Evolutionary conservation across 2,888 invertebrate species (phyloP), one percentile per base, ranked within the genome.

Genomic region (Stenodema calcarata): DNA sequence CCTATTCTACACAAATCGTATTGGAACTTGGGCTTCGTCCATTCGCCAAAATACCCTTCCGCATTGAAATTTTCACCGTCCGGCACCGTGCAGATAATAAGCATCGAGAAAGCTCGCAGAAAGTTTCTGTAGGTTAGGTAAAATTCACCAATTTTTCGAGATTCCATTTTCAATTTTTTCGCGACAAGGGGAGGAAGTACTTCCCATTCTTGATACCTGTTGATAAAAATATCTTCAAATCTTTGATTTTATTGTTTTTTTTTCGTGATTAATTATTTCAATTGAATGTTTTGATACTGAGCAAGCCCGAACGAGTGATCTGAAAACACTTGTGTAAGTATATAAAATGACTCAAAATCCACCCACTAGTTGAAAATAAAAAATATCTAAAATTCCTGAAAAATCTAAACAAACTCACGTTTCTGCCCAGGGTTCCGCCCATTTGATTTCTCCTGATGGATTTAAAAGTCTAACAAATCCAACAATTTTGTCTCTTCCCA

Each of bases 191-290:
- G 14, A 9, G 70, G 73, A 4, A 84, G 27, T 0, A 44, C n/a
- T 47, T 84, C n/a, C 84, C 84, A 84, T n/a, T 84, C 84, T 11
- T 84, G 11, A 27, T 27, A 47, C 73, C 84, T 84, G 84, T 3
- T 16, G 2, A 23, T 28, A 7, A 35, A n/a, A 35, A 35, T 35
- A 35, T 35, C 7, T 35, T 2, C 35, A 35, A 7, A n/a, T n/a
- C n/a, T n/a, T n/a, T n/a, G n/a, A n/a, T n/a, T n/a, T n/a, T n/a
- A n/a, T n/a, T n/a, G n/a, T n/a, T n/a, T n/a, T n/a, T n/a, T n/a
- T n/a, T n/a, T n/a, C n/a, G n/a, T n/a, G n/a, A n/a, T n/a, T n/a
- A n/a, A n/a, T n/a, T n/a, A n/a, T n/a, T n/a, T n/a, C n/a, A n/a
- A n/a, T n/a, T n/a, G n/a, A n/a, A n/a, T n/a, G n/a, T n/a, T n/a